These are phyloP conservation scores for Drosophila maculinotata DNA, from an alignment of 2,888 invertebrate genomes.

Conservation along the genomic window DNA sequence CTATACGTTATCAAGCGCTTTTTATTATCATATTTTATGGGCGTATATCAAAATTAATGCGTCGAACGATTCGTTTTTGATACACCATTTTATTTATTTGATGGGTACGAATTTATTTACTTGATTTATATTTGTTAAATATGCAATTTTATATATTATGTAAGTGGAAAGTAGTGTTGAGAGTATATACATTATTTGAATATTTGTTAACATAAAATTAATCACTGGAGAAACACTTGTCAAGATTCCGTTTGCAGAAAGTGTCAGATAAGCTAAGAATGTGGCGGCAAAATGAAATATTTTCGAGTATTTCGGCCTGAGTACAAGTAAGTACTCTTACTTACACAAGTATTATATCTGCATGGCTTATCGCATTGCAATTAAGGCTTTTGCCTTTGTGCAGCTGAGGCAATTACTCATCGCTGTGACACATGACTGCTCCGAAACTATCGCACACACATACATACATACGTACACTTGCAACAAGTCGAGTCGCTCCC, in stretches of 20 bases:
- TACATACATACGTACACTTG: constrained; percentile 1
- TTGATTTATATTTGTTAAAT: too few species aligned
- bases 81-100: too few species aligned
- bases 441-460: constrained; percentile 21
- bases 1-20: too few species aligned
- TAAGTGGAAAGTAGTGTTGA: too few species aligned
- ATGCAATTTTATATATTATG: too few species aligned
- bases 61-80: too few species aligned
- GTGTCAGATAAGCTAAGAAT: constrained; percentile 17
- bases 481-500: constrained; percentile 9
- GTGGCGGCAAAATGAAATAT: constrained; percentile 3
- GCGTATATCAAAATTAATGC: too few species aligned
- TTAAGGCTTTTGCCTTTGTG: constrained; percentile 48
- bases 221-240: neutral
- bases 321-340: constrained; percentile 26
- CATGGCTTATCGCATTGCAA: constrained; percentile 56
- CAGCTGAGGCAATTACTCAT: constrained; percentile 66
- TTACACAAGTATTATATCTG: constrained; percentile 12
- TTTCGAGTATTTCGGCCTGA: constrained; percentile 9
- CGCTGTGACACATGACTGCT: constrained; percentile 50
- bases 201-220: neutral
- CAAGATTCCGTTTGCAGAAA: constrained; percentile 6
- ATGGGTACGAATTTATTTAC: too few species aligned
- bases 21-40: too few species aligned
- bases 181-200: neutral